These are phyloP conservation scores for Tragulus kanchil DNA, from an alignment of 2,113 vertebrate genomes.

Conservation along the genomic window DNA sequence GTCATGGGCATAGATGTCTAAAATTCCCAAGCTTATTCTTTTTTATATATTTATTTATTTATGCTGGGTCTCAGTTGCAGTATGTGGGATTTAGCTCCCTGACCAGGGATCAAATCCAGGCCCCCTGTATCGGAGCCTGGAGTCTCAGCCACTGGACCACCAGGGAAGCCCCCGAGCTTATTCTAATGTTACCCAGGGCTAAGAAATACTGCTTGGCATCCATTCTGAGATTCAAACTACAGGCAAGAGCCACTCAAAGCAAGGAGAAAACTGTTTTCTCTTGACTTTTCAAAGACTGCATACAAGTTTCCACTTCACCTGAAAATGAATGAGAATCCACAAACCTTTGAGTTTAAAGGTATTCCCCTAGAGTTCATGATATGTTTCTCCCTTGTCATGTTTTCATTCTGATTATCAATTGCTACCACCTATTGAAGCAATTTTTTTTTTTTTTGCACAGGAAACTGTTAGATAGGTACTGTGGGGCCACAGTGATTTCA, in stretches of 20 bases:
- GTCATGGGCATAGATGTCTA: background rate
- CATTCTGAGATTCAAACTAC: background rate
- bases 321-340: conserved; percentile 15
- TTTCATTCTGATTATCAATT: background rate
- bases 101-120: no score
- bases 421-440: background rate
- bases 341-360: background rate
- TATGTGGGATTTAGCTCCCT: no score
- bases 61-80: no score
- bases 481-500: background rate
- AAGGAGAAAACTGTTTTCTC: background rate
- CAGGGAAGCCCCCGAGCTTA: background rate
- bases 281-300: background rate
- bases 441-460: background rate
- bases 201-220: background rate
- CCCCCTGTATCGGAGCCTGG: no score
- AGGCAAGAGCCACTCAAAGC: background rate
- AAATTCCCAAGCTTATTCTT: background rate
- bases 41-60: no score
- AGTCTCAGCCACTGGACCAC: no score
- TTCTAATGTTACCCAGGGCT: background rate
- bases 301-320: conserved; percentile 16
- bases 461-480: background rate
- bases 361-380: background rate
- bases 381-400: background rate